These are phyloP conservation scores for Drosophila navojoa DNA, from an alignment of 1,140 invertebrate species.

Conservation along the genomic window DNA sequence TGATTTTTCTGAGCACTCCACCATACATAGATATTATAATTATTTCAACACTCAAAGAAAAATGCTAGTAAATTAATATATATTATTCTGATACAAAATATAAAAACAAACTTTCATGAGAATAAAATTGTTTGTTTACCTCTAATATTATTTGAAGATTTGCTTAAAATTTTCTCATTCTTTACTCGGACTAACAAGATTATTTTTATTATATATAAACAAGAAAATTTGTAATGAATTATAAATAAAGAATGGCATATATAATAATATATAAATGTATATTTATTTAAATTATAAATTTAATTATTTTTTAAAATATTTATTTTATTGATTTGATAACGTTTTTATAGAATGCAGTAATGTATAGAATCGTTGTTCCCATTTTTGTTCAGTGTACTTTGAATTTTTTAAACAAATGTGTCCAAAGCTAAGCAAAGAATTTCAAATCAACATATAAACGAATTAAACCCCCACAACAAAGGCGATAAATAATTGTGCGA, in stretches of 20 bases:
- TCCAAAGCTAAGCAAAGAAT: conserved; percentile 53
- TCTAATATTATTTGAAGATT: background rate
- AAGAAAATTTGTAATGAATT: background rate
- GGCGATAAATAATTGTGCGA: conserved; percentile 15
- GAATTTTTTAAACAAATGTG: conserved; percentile 67
- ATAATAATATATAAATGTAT: too few species aligned
- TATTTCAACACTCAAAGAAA: conserved; percentile 50
- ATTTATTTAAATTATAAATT: too few species aligned
- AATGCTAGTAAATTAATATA: background rate
- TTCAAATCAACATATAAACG: conserved; percentile 59
- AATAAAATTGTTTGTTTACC: too few species aligned
- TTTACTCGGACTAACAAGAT: background rate
- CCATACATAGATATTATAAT: conserved; percentile 12
- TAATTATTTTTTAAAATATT: background rate
- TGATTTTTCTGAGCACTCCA: conserved; percentile 21
- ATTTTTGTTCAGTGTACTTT: conserved; percentile 27
- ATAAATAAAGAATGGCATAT: too few species aligned
- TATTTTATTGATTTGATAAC: background rate
- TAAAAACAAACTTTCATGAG: too few species aligned
- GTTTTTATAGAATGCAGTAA: too few species aligned
- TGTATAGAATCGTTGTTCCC: background rate
- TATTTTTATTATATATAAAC: background rate
- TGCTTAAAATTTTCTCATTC: background rate
- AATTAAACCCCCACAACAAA: conserved; percentile 56
- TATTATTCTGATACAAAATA: too few species aligned